Evolutionary conservation across 2,797 vertebrate species (phyloP).

Genomic region (Pipistrellus nathusii): DNA sequence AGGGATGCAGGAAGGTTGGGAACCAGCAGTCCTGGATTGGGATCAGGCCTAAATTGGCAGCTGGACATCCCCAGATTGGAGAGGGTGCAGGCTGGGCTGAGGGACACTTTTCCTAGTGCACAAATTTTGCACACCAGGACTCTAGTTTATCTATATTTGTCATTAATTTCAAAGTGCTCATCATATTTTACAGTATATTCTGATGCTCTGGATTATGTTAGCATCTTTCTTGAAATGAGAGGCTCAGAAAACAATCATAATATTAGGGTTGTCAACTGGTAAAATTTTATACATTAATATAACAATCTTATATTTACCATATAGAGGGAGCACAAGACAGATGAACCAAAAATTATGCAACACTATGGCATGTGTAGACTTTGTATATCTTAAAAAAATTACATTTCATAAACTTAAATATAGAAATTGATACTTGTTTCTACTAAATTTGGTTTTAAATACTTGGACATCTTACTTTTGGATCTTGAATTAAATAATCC

Average conservation of each 20-base stretch:
- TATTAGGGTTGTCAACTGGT: background rate
- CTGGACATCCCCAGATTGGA: no score
- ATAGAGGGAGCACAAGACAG: background rate
- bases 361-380: background rate
- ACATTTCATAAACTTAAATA: background rate
- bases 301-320: background rate
- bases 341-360: background rate
- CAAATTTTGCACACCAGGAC: no score
- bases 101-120: no score
- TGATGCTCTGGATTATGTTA: background rate
- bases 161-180: conserved; percentile 16
- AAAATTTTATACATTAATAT: no score
- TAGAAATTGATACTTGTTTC: background rate
- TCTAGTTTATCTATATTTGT: background rate
- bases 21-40: no score
- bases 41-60: no score
- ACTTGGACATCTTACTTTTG: conserved; percentile 9
- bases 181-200: background rate
- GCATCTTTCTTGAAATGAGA: background rate
- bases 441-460: conserved; percentile 22
- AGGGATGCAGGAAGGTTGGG: no score
- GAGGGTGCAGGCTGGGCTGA: no score
- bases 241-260: background rate
- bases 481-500: background rate
- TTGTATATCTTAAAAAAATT: background rate